Base-by-base conservation (phyloP, 2,113 vertebrate genomes). In the Fukomys damarensis region DNA sequence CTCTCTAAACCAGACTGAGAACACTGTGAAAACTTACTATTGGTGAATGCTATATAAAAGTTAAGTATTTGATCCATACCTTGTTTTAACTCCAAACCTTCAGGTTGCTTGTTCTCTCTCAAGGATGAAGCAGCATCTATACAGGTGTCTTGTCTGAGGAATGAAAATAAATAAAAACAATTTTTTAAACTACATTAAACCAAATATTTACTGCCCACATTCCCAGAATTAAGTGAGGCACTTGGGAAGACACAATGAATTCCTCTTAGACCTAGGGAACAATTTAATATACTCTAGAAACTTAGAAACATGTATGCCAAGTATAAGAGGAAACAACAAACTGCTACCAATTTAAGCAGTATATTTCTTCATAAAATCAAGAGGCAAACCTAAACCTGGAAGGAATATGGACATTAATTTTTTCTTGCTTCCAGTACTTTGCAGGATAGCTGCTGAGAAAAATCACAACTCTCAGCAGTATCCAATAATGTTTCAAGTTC, bases 121-220 rank as follows among this genome's bases (percentile, higher is more conserved):
- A 99, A 66, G 91, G 98, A 99, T 76, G 99, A 99, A 79, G 99
- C 99, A 79, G 99, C 99, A 97, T 99, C 99, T 97, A 99, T 95
- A 97, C 97, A 99, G 97, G 98, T 99, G 79, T 99, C 99, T 98
- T 99, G 99, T 97, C 99, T 99, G 97, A 46, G 91, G 20, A 96
- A 85, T 32, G 72, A 98, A 98, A 98, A 96, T 9, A 98, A 97
- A 93, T 4, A 91, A 93, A 52, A 98, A 63, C 0, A 96, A 35
- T 88, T 94, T 96, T 93, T 86, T 89, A 89, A 97, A 93, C 30
- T 46, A 80, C 46, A 96, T 58, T 94, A 70, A 89, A 72, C 86
- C 43, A 93, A 79, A 35, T 81, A 58, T 74, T 94, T 96, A 95
- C 20, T 87, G 81, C 59, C 76, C 65, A 89, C 10, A 28, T 94